Evolutionary conservation across 1,140 invertebrate species (phyloP).

Genomic region (Trichogramma pretiosum): DNA sequence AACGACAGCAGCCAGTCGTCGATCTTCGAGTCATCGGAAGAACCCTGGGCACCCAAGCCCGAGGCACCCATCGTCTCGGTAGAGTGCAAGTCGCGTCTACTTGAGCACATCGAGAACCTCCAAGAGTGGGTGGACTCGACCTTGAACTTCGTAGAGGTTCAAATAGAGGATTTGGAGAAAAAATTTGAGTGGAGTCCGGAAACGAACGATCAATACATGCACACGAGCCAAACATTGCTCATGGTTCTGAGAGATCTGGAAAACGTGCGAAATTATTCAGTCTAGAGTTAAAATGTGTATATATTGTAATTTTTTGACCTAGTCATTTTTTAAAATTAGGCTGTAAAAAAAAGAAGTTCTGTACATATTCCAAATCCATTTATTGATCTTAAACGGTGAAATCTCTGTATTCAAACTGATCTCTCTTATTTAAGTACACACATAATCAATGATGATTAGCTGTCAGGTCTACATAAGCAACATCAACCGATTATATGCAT

Average conservation of each 20-base stretch:
- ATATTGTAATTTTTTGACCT: too few species aligned
- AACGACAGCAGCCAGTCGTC: neutral
- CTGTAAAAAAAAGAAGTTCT: too few species aligned
- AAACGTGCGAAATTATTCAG: conserved; percentile 46
- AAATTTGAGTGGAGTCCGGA: conserved; percentile 32
- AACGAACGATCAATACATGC: conserved; percentile 38
- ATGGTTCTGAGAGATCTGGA: conserved; percentile 49
- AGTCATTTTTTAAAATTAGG: too few species aligned
- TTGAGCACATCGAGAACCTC: conserved; percentile 68
- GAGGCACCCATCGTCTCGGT: conserved; percentile 71
- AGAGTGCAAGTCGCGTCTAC: conserved; percentile 66
- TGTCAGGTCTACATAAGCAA: too few species aligned
- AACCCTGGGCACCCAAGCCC: conserved; percentile 56
- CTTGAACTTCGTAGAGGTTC: conserved; percentile 65
- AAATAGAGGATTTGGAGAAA: conserved; percentile 45
- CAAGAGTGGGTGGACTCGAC: conserved; percentile 62
- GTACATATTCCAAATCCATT: too few species aligned
- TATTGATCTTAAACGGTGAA: too few species aligned
- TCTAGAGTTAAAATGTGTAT: conserved; percentile 23
- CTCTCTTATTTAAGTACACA: too few species aligned
- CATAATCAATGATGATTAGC: too few species aligned
- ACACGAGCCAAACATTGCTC: conserved; percentile 48
- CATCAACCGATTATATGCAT: too few species aligned
- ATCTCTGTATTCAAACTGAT: too few species aligned
- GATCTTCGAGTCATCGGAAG: conserved; percentile 10